phyloP scores from a whole-genome alignment of 2,888 invertebrate genomes.

The Serrognathus titanus region DNA sequence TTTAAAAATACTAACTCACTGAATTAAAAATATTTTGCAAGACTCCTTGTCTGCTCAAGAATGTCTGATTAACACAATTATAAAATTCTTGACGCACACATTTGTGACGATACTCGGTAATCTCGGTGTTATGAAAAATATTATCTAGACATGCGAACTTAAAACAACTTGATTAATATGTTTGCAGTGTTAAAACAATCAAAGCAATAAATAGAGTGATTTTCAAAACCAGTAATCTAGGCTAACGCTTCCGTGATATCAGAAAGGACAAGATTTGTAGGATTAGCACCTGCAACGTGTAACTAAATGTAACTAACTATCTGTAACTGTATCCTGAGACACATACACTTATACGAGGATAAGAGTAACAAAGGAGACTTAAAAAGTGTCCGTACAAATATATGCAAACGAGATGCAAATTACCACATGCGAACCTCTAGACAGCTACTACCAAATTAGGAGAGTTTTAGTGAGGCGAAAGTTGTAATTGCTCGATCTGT shows the following conservation, averaged over 20 bases:
- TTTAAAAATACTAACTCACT: too few species aligned
- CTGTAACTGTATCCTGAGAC: background rate
- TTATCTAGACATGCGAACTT: too few species aligned
- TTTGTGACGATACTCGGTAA: too few species aligned
- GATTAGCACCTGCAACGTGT: background rate
- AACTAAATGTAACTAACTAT: background rate
- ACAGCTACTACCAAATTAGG: conserved; percentile 15
- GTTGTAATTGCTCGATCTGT: conserved; percentile 15
- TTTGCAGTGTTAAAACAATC: too few species aligned
- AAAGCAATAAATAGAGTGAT: too few species aligned
- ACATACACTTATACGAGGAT: background rate
- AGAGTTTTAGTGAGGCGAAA: conserved; percentile 16
- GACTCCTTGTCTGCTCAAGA: too few species aligned
- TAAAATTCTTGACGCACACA: too few species aligned
- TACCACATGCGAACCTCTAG: conserved; percentile 8
- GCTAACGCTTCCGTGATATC: background rate
- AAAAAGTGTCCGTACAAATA: conserved; percentile 1
- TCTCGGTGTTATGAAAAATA: too few species aligned
- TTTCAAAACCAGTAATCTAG: background rate
- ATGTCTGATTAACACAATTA: too few species aligned
- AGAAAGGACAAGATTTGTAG: background rate
- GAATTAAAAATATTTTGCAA: too few species aligned
- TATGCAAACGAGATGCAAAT: conserved; percentile 15
- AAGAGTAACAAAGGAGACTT: background rate
- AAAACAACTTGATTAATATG: too few species aligned